phyloP scores from a whole-genome alignment of 1,140 invertebrate species.

The Steinernema khuongi region DNA sequence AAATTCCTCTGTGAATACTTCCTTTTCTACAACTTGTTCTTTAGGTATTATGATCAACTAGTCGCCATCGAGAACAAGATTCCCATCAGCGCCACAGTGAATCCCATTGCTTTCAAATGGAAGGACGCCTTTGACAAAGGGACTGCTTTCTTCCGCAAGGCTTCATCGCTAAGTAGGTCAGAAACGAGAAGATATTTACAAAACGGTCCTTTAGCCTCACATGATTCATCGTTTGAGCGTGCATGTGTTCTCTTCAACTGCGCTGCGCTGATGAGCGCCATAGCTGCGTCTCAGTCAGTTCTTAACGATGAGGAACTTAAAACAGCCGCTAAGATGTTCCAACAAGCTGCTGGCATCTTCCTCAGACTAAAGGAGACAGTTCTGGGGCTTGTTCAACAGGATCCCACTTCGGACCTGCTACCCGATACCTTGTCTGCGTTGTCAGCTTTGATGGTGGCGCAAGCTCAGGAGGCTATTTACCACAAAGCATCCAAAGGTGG shows the following conservation, averaged over 20 bases:
- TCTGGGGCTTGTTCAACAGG: conserved; percentile 78
- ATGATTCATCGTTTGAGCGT: conserved; percentile 73
- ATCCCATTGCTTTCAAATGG: conserved; percentile 80
- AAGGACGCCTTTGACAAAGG: conserved; percentile 98
- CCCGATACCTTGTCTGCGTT: conserved; percentile 82
- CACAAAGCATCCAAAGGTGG: conserved; percentile 83
- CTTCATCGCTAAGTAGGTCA: conserved; percentile 76
- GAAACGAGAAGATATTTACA: conserved; percentile 17
- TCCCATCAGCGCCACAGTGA: conserved; percentile 65
- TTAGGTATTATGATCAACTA: conserved; percentile 93
- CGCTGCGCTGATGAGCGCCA: conserved; percentile 80
- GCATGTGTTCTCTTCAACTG: conserved; percentile 95
- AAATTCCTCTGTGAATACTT: conserved; percentile 21
- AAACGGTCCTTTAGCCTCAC: conserved; percentile 10
- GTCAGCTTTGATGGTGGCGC: conserved; percentile 83
- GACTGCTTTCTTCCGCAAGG: conserved; percentile 82
- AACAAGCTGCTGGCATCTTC: conserved; percentile 87
- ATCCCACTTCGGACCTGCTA: conserved; percentile 80
- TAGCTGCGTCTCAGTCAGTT: conserved; percentile 75
- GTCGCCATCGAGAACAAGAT: conserved; percentile 84
- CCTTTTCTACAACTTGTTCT: conserved; percentile 48
- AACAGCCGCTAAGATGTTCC: conserved; percentile 74
- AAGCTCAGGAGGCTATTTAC: conserved; percentile 94
- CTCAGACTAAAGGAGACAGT: conserved; percentile 78
- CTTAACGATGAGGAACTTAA: conserved; percentile 90